Conservation (phyloP, 2,797 vertebrate species). For the Acanthurus leucopareius region DNA sequence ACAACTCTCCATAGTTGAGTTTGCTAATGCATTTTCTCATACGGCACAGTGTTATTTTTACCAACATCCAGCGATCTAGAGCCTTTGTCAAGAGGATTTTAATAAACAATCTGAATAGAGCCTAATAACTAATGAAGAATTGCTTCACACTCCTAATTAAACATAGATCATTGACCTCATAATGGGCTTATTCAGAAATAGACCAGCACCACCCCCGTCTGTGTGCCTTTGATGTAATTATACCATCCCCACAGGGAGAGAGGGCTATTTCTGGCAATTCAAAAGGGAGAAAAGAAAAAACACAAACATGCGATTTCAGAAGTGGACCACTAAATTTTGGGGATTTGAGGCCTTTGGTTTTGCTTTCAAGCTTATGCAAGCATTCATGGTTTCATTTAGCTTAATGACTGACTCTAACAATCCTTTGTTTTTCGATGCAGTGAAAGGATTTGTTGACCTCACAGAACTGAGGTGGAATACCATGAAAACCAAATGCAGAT, state of each 20-base stretch:
- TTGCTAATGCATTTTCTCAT: too few relatives aligned
- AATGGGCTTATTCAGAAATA: constrained; percentile 64
- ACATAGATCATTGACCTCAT: constrained; percentile 56
- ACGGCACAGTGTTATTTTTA: neutral
- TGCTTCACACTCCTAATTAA: constrained; percentile 61
- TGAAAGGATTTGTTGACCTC: constrained; percentile 40
- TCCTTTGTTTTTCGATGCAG: constrained; percentile 37
- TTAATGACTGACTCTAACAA: constrained; percentile 42
- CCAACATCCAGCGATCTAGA: neutral
- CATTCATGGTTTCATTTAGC: constrained; percentile 31
- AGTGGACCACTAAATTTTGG: neutral
- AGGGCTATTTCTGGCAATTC: constrained; percentile 59
- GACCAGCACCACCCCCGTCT: constrained; percentile 47
- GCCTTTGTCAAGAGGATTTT: constrained; percentile 31
- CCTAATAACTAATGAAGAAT: constrained; percentile 33
- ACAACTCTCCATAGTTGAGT: neutral
- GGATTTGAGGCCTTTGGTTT: constrained; percentile 3
- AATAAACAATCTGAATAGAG: constrained; percentile 31
- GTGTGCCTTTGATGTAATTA: constrained; percentile 73
- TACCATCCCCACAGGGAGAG: constrained; percentile 60
- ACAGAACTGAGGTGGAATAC: constrained; percentile 10
- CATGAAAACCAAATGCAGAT: constrained; percentile 13
- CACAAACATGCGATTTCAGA: constrained; percentile 51
- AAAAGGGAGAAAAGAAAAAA: constrained; percentile 12
- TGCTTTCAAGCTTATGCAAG: neutral